phyloP scores from a whole-genome alignment of 2,797 vertebrate genomes.

The Lacerta bilineata region DNA sequence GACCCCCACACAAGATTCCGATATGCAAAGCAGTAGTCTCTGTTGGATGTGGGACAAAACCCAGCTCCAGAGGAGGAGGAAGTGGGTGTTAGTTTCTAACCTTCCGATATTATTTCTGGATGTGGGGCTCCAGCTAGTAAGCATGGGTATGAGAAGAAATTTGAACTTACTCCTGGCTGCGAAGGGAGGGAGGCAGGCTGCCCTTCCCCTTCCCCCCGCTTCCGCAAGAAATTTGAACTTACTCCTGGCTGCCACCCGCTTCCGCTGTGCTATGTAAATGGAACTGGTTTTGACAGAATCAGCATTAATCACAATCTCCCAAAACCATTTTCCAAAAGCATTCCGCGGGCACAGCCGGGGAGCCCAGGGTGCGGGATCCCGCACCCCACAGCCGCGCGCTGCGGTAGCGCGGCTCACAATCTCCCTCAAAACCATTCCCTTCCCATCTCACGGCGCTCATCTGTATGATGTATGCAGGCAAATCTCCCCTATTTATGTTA shows the following conservation, averaged over 20 bases:
- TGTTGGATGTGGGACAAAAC: no score
- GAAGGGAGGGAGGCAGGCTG: no score
- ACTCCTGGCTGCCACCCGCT: neutral
- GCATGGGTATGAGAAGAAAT: neutral
- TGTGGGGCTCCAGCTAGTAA: neutral
- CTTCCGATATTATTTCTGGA: neutral
- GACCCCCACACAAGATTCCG: no score
- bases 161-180: neutral
- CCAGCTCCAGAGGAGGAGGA: no score
- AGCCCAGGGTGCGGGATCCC: no score
- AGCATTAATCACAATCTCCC: neutral
- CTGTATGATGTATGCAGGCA: neutral
- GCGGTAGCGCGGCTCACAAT: no score
- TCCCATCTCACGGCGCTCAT: neutral
- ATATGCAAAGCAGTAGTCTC: no score
- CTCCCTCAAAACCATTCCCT: neutral
- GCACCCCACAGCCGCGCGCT: no score
- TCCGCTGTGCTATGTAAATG: neutral
- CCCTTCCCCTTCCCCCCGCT: no score
- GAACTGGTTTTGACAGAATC: conserved; percentile 6
- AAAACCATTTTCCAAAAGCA: no score
- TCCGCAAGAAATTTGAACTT: neutral
- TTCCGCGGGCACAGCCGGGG: no score
- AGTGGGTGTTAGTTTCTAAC: no score
- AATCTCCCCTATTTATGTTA: conserved; percentile 36